Base-by-base conservation (phyloP, 2,113 vertebrate species). In the Aegotheles bennettii region DNA sequence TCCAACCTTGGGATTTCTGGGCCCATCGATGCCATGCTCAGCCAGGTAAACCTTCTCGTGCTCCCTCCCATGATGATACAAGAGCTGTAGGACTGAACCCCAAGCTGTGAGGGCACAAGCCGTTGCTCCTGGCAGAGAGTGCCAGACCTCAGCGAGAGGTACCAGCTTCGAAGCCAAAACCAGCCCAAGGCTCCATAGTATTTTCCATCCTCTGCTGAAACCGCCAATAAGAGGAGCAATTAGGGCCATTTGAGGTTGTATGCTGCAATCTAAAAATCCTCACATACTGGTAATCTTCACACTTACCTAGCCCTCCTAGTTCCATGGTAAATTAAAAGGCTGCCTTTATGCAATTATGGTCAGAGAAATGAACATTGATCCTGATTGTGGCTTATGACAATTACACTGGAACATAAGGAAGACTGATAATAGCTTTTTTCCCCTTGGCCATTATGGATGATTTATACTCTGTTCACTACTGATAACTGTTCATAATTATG, bases 321-420 rank as follows among this genome's bases (percentile, higher is more conserved):
- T 97, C 93, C 74, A 50, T 33, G 92, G 89, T 91, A 97, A 97
- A 97, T 95, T 95, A 96, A 96, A 96, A 97, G 95, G 93, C 94
- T 95, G 95, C 92, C 90, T 97, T 96, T 94, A 93, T 84, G 94
- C 95, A 97, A 96, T 97, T 97, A 97, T 54, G 88, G 95, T 81
- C 92, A 95, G 94, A 96, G 95, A 95, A 96, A 96, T 95, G 95
- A 97, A 95, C 97, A 97, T 97, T 97, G 97, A 97, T 97, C 96
- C 94, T 95, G 96, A 97, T 96, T 97, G 96, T 96, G 89, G 96
- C 93, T 96, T 87, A 87, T 95, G 97, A 97, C 96, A 96, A 97
- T 96, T 97, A 97, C 97, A 96, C 93, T 95, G 96, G 96, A 96
- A 96, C 96, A 97, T 96, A 97, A 97, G 97, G 97, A 97, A 97